These are phyloP conservation scores for Diadromus collaris DNA, from an alignment of 2,888 invertebrate genomes.

Conservation along the genomic window DNA sequence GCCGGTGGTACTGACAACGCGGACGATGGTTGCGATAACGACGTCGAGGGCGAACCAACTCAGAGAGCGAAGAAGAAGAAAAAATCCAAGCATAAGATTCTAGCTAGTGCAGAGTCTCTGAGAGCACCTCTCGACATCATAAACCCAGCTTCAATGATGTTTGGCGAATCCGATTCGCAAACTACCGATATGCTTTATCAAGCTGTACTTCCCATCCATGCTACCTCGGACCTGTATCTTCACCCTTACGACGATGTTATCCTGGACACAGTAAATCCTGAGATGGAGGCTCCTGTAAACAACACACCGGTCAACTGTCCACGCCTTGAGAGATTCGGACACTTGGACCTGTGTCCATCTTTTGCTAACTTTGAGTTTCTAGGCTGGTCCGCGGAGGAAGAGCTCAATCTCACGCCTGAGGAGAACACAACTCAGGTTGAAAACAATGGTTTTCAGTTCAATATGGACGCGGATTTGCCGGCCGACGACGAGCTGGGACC, in stretches of 20 bases:
- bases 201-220: constrained; percentile 69
- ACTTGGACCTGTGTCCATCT: constrained; percentile 82
- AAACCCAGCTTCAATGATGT: constrained; percentile 63
- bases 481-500: constrained; percentile 52
- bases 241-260: constrained; percentile 69
- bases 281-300: not conserved
- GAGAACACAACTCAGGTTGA: constrained; percentile 26
- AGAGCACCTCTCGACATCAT: constrained; percentile 60
- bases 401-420: constrained; percentile 62
- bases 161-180: constrained; percentile 69
- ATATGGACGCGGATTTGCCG: constrained; percentile 71
- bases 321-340: constrained; percentile 64
- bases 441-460: constrained; percentile 69
- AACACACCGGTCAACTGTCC: not conserved
- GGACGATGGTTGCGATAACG: not conserved
- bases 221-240: constrained; percentile 62
- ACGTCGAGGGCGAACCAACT: not conserved
- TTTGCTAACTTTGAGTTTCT: constrained; percentile 84
- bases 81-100: constrained; percentile 60
- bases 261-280: constrained; percentile 62
- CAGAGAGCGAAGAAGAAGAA: constrained; percentile 62
- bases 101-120: constrained; percentile 64
- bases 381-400: constrained; percentile 83
- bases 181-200: constrained; percentile 72
- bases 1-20: not conserved